Percentiles rank a stretch among this genome's conserved stretches.
phyloP scores from a whole-genome alignment of 2,113 vertebrate genomes.

The Ailurus styani region DNA sequence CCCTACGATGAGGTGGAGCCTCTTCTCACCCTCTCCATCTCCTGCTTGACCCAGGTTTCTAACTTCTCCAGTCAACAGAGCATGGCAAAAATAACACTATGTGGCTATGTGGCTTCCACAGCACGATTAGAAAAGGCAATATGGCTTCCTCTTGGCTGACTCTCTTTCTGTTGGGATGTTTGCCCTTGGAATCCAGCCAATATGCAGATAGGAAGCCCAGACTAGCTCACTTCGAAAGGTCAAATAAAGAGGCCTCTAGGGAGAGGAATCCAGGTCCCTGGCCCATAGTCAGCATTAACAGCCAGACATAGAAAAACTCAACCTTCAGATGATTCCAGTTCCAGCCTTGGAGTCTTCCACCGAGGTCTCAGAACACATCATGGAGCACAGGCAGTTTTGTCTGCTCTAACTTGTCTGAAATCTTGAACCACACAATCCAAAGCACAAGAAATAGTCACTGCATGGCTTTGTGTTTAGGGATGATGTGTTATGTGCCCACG shows the following conservation, averaged over 20 bases:
- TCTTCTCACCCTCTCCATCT: background rate
- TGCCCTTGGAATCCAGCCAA: background rate
- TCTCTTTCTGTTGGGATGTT: background rate
- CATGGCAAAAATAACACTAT: background rate
- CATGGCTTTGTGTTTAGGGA: background rate
- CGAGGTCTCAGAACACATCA: background rate
- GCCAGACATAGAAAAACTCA: background rate
- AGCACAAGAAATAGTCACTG: background rate
- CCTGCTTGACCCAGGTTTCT: background rate
- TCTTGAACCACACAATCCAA: background rate
- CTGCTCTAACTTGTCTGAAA: background rate
- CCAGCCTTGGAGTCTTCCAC: background rate
- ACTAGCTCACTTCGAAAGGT: background rate
- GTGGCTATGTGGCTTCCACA: background rate
- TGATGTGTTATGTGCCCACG: background rate
- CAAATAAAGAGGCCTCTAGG: background rate
- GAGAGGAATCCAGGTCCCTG: background rate
- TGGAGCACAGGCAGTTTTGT: background rate
- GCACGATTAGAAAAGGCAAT: background rate
- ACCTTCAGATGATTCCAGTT: background rate
- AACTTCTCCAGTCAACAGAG: background rate
- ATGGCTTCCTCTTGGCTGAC: background rate
- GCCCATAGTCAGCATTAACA: background rate
- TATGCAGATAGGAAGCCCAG: background rate
- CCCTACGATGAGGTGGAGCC: background rate